Evolutionary conservation across 92 coral and sea anemone genomes (phyloP).

Genomic region (Pocillopora grandis): DNA sequence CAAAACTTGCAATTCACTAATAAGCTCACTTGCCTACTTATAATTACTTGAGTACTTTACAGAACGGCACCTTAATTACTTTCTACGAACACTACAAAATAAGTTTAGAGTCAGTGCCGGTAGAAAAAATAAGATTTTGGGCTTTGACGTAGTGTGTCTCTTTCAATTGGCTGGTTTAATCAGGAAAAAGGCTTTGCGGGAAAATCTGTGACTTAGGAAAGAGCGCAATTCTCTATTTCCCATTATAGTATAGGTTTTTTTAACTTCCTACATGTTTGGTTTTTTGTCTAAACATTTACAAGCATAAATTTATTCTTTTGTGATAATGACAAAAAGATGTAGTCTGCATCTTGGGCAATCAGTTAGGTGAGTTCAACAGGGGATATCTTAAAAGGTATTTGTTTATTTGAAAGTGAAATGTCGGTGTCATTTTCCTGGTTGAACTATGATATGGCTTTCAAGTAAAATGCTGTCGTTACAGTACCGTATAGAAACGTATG

Average conservation of each 20-base stretch:
- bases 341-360: neutral
- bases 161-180: constrained; percentile 1
- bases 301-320: too few species aligned
- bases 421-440: neutral
- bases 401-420: neutral
- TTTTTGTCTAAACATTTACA: too few species aligned
- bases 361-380: neutral
- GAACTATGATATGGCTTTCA: neutral
- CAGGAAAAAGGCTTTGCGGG: neutral
- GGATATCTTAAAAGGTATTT: neutral
- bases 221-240: constrained; percentile 1
- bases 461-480: neutral
- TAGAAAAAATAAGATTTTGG: neutral
- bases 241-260: neutral
- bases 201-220: constrained; percentile 6
- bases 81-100: constrained; percentile 6
- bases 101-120: neutral
- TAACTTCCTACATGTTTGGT: neutral
- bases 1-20: too few species aligned
- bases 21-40: too few species aligned
- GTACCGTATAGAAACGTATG: neutral
- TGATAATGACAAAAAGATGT: neutral
- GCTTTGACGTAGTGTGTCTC: constrained; percentile 2
- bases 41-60: neutral
- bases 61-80: constrained; percentile 4